Percentiles rank a stretch among this genome's conserved stretches.
phyloP scores from a whole-genome alignment of 1,140 invertebrate genomes.

The Maconellicoccus hirsutus region DNA sequence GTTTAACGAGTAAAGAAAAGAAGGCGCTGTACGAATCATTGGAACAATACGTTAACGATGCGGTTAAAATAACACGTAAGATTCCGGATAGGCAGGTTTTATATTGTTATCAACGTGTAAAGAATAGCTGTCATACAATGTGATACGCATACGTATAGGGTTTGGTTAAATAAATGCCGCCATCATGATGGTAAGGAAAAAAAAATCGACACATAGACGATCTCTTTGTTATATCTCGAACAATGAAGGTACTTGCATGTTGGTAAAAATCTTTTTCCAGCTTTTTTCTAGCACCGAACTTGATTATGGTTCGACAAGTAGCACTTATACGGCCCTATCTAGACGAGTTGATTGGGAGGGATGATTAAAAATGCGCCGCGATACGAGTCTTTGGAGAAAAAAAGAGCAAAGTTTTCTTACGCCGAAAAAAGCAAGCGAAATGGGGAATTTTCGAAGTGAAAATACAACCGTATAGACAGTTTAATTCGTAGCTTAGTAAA shows the following conservation, averaged over 20 bases:
- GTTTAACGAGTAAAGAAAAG: not conserved
- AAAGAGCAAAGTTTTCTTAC: not conserved
- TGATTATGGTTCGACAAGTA: not conserved
- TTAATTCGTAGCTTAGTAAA: not conserved
- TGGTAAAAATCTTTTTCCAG: not conserved
- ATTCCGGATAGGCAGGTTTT: not conserved
- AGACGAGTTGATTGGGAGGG: not conserved
- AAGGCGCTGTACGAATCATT: not conserved
- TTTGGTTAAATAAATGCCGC: conserved; percentile 3
- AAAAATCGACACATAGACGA: conserved; percentile 4
- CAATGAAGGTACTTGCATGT: not conserved
- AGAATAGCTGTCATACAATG: conserved; percentile 8
- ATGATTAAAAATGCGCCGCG: not conserved
- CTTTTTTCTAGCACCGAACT: not conserved
- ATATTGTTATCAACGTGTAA: conserved; percentile 5
- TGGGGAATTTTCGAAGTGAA: too few species aligned
- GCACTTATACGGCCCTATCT: not conserved
- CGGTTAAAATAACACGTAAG: conserved; percentile 8
- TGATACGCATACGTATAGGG: not conserved
- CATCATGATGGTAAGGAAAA: not conserved
- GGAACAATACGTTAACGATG: not conserved
- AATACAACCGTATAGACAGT: too few species aligned
- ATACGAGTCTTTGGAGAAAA: not conserved
- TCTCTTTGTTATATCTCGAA: conserved; percentile 4
- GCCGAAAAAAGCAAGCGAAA: too few species aligned